Evolutionary conservation across 1,140 invertebrate species (phyloP), one percentile per base, ranked within the genome.

Genomic region (Cydia amplana): DNA sequence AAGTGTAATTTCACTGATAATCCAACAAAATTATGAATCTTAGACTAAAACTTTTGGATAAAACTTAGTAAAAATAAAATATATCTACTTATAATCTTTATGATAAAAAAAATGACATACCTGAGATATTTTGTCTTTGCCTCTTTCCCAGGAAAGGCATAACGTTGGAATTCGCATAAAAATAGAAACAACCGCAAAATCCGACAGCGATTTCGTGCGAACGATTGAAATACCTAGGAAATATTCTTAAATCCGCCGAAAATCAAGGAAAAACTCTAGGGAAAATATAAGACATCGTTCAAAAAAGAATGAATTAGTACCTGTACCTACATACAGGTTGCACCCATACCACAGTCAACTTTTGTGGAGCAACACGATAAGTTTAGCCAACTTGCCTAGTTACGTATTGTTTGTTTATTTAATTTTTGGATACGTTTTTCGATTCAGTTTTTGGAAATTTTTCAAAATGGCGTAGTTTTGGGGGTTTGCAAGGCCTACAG

Each of bases 141-240:
- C 2, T 60, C 18, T 60, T 60, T 60, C 55, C 18, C 55, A 60
- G 55, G 12, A 60, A 60, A 60, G 55, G 55, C 43, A 46, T 23
- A 23, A 10, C 55, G 5, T 51, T n/a, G 51, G 51, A 18, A 60
- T 60, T 60, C 9, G 20, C 55, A 60, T 23, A 60, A 60, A 60
- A 60, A 60, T 60, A 23, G 55, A 60, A 23, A 60, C 18, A 60
- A 60, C n/a, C 46, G 12, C 46, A 49, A 49, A 49, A 49, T 49
- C 14, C 16, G 51, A 55, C 51, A 55, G 51, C 51, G 51, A 46
- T 46, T 46, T 46, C 43, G 16, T 7, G 51, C n/a, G 51, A 55
- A 51, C 2, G 2, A 51, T 51, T 16, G 49, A 51, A 51, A 51
- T 51, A 51, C 49, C 16, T 4, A 51, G 14, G 5, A 18, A 18